These are phyloP conservation scores for Globia sparganii DNA, from an alignment of 2,888 invertebrate species.

Conservation along the genomic window DNA sequence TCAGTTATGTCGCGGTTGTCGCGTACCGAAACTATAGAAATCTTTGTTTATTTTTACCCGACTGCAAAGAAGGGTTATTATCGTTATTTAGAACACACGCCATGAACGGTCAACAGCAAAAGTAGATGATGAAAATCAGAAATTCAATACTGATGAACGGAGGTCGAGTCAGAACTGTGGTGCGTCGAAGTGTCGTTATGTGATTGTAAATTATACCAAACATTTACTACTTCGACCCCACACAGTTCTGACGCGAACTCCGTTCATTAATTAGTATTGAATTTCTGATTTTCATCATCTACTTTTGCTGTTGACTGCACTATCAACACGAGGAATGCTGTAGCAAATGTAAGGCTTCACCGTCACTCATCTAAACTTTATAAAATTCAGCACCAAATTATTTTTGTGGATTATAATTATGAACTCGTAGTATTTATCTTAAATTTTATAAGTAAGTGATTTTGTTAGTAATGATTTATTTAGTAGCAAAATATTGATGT, in stretches of 20 bases:
- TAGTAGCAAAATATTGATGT: background rate
- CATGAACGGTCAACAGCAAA: background rate
- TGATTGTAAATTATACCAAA: too few relatives aligned
- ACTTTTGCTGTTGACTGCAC: conserved; percentile 15
- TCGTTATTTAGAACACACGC: conserved; percentile 41
- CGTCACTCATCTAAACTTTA: conserved; percentile 48
- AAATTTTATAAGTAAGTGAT: conserved; percentile 29
- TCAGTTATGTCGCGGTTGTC: conserved; percentile 27
- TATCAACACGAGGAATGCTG: conserved; percentile 48
- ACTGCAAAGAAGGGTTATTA: background rate
- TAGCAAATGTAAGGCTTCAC: conserved; percentile 34
- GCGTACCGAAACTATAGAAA: conserved; percentile 35
- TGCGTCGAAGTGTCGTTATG: too few relatives aligned
- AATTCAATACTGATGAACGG: too few relatives aligned
- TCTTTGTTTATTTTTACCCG: conserved; percentile 16
- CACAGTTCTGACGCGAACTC: too few relatives aligned
- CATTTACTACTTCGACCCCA: too few relatives aligned
- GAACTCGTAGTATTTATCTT: conserved; percentile 14
- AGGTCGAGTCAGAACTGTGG: too few relatives aligned
- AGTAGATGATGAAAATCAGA: too few relatives aligned
- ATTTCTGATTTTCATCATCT: too few relatives aligned
- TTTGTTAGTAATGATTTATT: conserved; percentile 7
- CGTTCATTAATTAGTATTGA: too few relatives aligned
- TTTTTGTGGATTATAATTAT: conserved; percentile 27
- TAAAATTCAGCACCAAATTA: conserved; percentile 48